Base-by-base conservation (phyloP, 2,888 invertebrate species). In the Lasioglossum leucozonium region DNA sequence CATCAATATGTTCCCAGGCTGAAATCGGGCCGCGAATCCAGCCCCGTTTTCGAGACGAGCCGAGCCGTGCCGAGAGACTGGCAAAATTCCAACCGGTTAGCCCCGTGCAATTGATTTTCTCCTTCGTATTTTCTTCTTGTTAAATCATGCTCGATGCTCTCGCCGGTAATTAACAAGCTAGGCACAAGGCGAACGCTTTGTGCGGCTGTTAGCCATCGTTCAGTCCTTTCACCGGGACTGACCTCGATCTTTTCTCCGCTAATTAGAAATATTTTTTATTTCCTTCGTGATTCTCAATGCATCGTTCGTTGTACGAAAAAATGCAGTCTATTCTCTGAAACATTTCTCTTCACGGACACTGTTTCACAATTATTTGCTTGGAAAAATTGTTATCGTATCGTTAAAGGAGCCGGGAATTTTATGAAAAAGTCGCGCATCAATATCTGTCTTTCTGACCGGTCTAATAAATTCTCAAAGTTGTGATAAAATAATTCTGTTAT, bases 21-120 rank as follows among this genome's bases (percentile, higher is more conserved):
- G 81, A 72, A 81, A 81, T 77, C n/a, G 37, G 71, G 81, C 30
- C 40, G 37, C 71, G 40, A 69, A 37, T n/a, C 55, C 67, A 18
- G 18, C 42, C 42, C 37, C 71, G 71, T 16, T 34, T 71, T 42
- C 40, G 42, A 26, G 16, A 26, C 62, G 62, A 71, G 69, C 4
- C 42, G 40, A n/a, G 55, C 55, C n/a, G 10, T n/a, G n/a, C n/a
- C n/a, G n/a, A n/a, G n/a, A 26, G 37, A 37, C 40, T 42, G 71
- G 71, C n/a, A 42, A 71, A 71, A 42, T 71, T 71, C 71, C 37
- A 71, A n/a, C 69, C 37, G 69, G 37, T 40, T n/a, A n/a, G 62
- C 62, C 62, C 62, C 62, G 62, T 16, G 30, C 62, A 62, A 62
- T 62, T 62, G 62, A 62, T 62, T 62, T 62, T 62, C 62, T 62